Base-by-base conservation (phyloP, 2,797 vertebrate species). In the Psittacula echo region DNA sequence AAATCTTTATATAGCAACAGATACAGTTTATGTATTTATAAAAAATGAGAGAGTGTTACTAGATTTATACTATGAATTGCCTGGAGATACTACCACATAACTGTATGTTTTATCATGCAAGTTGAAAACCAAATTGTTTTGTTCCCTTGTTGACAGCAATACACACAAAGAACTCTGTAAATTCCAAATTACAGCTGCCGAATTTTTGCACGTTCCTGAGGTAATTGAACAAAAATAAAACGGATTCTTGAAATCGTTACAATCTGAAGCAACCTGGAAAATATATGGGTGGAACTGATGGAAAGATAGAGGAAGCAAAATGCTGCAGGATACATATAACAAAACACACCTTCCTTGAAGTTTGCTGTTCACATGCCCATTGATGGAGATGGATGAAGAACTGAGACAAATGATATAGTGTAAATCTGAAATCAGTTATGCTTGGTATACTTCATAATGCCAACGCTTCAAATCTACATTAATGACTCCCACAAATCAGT, bases 121-220 rank as follows among this genome's bases (percentile, higher is more conserved):
- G 75, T 67, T 94, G 92, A 90, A 95, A 94, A 78, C 37, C 5
- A 78, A 94, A 92, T 74, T 89, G 58, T 88, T 94, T 92, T 90
- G 24, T 80, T 94, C 83, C 50, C 41, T 42, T 53, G n/a, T 60
- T 84, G 87, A 71, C 74, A 75, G 51, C 67, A 95, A 53, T 65
- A 67, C 79, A 81, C 48, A 78, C 47, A 80, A 70, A 30, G 45
- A 85, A 81, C 39, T 91, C 76, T 70, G 48, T 85, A 82, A 93
- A 95, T 51, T 86, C 47, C 53, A 91, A 92, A 44, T 97, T 93
- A 93, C 56, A 94, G 51, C 74, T 93, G 72, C 56, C 45, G 4
- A 75, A 83, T 15, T 83, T 91, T 77, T 87, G 53, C 53, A 79
- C 15, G 26, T 74, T 89, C 68, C 65, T 48, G 37, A 51, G 85